Conservation (phyloP, 1,140 invertebrate genomes). For the Zophobas morio region DNA sequence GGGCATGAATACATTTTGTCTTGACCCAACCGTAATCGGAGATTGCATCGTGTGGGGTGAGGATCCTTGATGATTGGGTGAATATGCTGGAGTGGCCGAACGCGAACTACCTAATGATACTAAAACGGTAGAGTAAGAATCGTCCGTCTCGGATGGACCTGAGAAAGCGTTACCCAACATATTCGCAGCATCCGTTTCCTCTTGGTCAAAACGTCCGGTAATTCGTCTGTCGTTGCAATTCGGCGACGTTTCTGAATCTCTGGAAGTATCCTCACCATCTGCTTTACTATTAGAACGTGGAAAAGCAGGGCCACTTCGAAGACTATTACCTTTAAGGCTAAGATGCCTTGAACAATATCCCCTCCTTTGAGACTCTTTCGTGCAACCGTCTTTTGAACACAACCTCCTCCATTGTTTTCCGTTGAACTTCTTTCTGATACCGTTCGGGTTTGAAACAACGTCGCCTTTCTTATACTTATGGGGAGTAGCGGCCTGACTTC, state of each 20-base stretch:
- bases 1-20: conserved; percentile 89
- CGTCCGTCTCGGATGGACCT: no score
- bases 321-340: conserved; percentile 84
- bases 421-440: conserved; percentile 99
- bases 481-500: conserved; percentile 89
- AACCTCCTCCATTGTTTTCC: conserved; percentile 98
- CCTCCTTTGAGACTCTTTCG: conserved; percentile 97
- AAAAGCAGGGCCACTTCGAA: conserved; percentile 65
- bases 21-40: conserved; percentile 74
- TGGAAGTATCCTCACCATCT: conserved; percentile 91
- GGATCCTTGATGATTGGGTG: conserved; percentile 79
- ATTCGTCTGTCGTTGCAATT: conserved; percentile 81
- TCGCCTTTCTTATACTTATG: conserved; percentile 99
- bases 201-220: conserved; percentile 87
- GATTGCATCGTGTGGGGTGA: conserved; percentile 78
- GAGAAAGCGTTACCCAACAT: conserved; percentile 83
- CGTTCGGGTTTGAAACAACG: conserved; percentile 95
- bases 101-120: conserved; percentile 94
- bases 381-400: conserved; percentile 94
- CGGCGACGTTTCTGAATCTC: conserved; percentile 90
- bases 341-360: conserved; percentile 97
- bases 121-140: conserved; percentile 63
- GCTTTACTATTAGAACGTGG: conserved; percentile 72
- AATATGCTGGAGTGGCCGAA: conserved; percentile 90
- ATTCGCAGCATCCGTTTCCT: conserved; percentile 96